Percentiles rank a stretch among this genome's conserved stretches.
These are phyloP conservation scores for Hylaeus volcanicus DNA, from an alignment of 1,140 invertebrate species.

Conservation along the genomic window DNA sequence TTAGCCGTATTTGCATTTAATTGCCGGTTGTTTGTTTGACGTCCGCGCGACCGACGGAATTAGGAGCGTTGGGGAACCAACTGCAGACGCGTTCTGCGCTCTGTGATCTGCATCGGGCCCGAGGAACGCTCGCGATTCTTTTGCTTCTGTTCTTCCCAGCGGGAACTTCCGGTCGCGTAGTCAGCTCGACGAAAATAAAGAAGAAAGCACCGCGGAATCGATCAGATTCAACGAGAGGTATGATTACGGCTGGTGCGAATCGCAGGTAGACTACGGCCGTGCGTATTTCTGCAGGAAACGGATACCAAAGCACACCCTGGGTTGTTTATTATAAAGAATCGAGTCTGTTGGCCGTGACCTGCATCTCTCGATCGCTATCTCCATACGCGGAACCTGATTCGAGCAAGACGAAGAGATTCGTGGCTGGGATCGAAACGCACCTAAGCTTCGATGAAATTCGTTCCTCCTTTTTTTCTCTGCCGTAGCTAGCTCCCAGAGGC, in stretches of 20 bases:
- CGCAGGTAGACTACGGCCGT: no score
- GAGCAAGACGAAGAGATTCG: no score
- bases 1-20: slow-evolving; percentile 80
- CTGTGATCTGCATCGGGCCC: slow-evolving; percentile 46
- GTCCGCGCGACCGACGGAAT: slow-evolving; percentile 73
- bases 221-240: no score
- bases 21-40: slow-evolving; percentile 80
- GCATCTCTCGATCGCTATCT: no score
- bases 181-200: no score
- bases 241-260: no score
- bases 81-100: slow-evolving; percentile 44
- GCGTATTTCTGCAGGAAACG: no score
- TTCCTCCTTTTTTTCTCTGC: neutral
- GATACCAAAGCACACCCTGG: no score
- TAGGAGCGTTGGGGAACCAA: slow-evolving; percentile 58
- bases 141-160: neutral
- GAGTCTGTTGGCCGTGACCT: no score
- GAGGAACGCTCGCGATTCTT: neutral
- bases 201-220: no score
- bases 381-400: no score
- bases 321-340: no score
- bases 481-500: slow-evolving; percentile 47
- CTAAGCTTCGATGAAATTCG: neutral
- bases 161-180: neutral
- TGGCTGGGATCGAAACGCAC: neutral